A percentile compares a stretch with the other conserved stretches of the same genome.
Conservation (phyloP, 2,797 vertebrate species). For the Pseudopleuronectes americanus region DNA sequence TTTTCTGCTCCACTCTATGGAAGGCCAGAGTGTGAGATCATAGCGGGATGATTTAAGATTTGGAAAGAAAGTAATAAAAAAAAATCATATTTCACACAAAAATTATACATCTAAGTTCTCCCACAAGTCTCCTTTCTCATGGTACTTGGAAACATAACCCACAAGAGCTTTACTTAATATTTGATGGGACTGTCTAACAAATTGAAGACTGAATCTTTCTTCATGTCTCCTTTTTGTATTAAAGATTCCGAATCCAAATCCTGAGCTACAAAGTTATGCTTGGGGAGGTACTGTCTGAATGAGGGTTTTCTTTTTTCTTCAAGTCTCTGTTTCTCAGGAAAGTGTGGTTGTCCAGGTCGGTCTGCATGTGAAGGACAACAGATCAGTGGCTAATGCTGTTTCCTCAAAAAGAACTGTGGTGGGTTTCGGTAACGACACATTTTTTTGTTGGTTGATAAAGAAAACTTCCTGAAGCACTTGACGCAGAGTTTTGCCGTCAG, state of each 20-base stretch:
- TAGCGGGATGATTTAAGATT: not conserved
- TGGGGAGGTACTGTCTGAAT: not conserved
- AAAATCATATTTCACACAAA: not conserved
- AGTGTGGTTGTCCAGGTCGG: not conserved
- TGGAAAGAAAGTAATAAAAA: not conserved
- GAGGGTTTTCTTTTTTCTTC: conserved; percentile 10
- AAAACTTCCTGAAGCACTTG: conserved; percentile 11
- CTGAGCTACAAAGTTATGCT: not conserved
- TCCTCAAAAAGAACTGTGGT: not conserved
- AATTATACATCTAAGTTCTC: not conserved
- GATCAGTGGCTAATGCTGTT: not conserved
- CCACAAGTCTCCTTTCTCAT: not conserved
- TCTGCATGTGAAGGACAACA: conserved; percentile 12
- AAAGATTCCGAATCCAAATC: conserved; percentile 9
- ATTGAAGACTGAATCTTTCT: not conserved
- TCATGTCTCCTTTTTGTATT: not conserved
- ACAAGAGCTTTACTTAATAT: conserved; percentile 10
- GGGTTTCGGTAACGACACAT: not conserved
- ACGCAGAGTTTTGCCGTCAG: conserved; percentile 8
- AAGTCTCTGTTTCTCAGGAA: conserved; percentile 11
- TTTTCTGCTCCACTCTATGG: not conserved
- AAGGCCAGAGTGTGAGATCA: not conserved
- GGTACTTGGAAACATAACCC: not conserved
- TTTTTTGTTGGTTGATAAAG: conserved; percentile 11
- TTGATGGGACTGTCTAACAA: conserved; percentile 12